A percentile compares a stretch with the other conserved stretches of the same genome.
Conservation (phyloP, 2,797 vertebrate genomes). For the Macropus fuliginosus region DNA sequence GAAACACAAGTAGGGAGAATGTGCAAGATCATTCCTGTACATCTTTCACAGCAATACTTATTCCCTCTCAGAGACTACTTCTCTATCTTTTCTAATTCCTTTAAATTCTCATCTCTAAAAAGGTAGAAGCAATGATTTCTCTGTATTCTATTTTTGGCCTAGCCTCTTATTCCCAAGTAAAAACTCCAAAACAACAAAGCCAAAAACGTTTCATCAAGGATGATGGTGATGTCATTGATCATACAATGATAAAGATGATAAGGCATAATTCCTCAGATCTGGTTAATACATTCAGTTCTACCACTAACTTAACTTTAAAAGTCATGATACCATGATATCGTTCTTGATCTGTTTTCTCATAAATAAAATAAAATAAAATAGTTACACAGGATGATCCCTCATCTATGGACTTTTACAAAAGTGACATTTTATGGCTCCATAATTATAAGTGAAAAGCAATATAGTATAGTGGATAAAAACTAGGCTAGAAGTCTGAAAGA, state of each 20-base stretch:
- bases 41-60: background rate
- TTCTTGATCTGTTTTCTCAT: background rate
- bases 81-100: background rate
- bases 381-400: background rate
- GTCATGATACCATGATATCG: background rate
- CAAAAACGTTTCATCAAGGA: background rate
- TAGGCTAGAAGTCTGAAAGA: background rate
- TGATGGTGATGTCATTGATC: background rate
- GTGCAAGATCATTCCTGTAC: background rate
- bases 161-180: background rate
- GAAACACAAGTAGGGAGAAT: background rate
- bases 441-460: background rate
- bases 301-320: background rate
- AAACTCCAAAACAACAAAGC: background rate
- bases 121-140: background rate
- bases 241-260: background rate
- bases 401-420: background rate
- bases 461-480: background rate
- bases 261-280: background rate
- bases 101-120: background rate
- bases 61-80: background rate
- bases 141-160: background rate
- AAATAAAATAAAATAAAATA: background rate
- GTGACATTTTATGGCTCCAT: background rate
- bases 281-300: background rate